phyloP scores from a whole-genome alignment of 2,888 invertebrate species.

The Synanthedon formicaeformis region DNA sequence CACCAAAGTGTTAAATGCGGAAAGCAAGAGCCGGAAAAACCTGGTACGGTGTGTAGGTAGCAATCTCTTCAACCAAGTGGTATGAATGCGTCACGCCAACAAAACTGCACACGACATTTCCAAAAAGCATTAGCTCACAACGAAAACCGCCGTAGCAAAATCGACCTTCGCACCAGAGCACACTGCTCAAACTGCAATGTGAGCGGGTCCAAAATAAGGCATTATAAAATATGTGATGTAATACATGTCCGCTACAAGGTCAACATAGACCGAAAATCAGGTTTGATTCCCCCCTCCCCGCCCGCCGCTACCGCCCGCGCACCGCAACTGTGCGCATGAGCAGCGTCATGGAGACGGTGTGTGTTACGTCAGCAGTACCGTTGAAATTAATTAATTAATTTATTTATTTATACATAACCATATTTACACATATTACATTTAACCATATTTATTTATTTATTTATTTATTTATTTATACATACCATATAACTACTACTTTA shows the following conservation, averaged over 20 bases:
- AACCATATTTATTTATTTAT: too few relatives aligned
- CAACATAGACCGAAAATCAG: slow-evolving; percentile 68
- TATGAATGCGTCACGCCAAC: slow-evolving; percentile 34
- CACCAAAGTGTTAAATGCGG: slow-evolving; percentile 30
- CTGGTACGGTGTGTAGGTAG: slow-evolving; percentile 37
- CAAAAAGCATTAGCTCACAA: slow-evolving; percentile 16
- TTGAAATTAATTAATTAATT: background rate
- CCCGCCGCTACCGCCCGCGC: slow-evolving; percentile 12
- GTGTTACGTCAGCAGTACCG: slow-evolving; percentile 10
- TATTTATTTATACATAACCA: too few relatives aligned
- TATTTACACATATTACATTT: too few relatives aligned
- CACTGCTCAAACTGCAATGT: slow-evolving; percentile 10
- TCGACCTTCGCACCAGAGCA: background rate
- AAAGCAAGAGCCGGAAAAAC: slow-evolving; percentile 63
- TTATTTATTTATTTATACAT: too few relatives aligned
- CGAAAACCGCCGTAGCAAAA: slow-evolving; percentile 6
- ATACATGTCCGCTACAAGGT: slow-evolving; percentile 60
- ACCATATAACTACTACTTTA: too few relatives aligned
- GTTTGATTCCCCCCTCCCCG: slow-evolving; percentile 34
- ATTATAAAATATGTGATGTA: slow-evolving; percentile 59
- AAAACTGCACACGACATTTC: slow-evolving; percentile 7
- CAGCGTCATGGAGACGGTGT: slow-evolving; percentile 39
- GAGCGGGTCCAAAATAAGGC: slow-evolving; percentile 32
- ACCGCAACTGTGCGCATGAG: slow-evolving; percentile 25
- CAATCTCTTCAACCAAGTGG: slow-evolving; percentile 23